A percentile compares a stretch with the other conserved stretches of the same genome.
These are phyloP conservation scores for Callospermophilus lateralis DNA, from an alignment of 2,113 vertebrate genomes.

Conservation along the genomic window DNA sequence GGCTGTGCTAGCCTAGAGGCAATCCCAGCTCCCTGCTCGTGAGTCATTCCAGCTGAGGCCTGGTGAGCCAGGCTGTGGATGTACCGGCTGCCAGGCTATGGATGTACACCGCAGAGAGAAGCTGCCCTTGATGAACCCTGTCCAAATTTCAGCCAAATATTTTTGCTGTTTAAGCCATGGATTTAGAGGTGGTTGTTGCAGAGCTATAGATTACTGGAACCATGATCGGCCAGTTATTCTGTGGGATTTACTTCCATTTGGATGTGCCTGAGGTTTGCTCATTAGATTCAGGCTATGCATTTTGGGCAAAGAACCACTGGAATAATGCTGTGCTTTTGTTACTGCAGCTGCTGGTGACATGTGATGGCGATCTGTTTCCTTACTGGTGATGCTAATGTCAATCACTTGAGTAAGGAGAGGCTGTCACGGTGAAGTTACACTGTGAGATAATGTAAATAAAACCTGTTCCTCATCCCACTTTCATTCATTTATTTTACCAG, in stretches of 20 bases:
- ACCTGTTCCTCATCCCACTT: background rate
- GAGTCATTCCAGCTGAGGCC: background rate
- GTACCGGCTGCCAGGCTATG: background rate
- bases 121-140: background rate
- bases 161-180: background rate
- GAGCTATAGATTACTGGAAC: background rate
- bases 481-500: background rate
- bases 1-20: background rate
- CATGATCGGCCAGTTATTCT: background rate
- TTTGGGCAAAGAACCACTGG: background rate
- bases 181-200: slow-evolving; percentile 12
- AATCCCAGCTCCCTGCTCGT: background rate
- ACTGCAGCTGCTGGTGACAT: background rate
- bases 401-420: background rate
- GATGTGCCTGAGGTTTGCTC: background rate
- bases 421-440: background rate
- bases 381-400: background rate
- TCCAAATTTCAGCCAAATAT: background rate
- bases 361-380: background rate
- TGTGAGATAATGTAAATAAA: slow-evolving; percentile 44
- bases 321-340: background rate
- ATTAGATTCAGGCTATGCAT: background rate
- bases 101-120: background rate
- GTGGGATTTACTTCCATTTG: background rate
- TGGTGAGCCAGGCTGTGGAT: background rate